phyloP scores from a whole-genome alignment of 2,888 invertebrate species.

The Cetonia aurata region DNA sequence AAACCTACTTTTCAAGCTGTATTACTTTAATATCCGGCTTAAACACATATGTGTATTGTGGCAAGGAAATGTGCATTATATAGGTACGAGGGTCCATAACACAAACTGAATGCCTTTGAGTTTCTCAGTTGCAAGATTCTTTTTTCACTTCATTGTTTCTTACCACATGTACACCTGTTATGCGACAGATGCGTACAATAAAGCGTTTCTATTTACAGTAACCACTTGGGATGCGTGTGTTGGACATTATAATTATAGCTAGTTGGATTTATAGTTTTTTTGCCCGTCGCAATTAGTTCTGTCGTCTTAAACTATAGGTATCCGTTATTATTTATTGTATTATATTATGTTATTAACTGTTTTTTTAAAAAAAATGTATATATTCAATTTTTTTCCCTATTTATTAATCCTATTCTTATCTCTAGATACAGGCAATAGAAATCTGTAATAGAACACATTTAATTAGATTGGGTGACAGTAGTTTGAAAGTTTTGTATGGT shows the following conservation, averaged over 20 bases:
- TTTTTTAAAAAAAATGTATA: not conserved
- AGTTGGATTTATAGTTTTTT: not conserved
- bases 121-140: not conserved
- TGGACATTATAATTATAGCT: not conserved
- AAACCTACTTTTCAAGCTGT: too few species aligned
- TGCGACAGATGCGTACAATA: conserved; percentile 13
- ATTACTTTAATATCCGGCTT: too few species aligned
- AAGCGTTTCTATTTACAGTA: conserved; percentile 13
- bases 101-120: not conserved
- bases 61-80: too few species aligned
- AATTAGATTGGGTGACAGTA: too few species aligned
- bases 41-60: too few species aligned
- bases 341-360: not conserved
- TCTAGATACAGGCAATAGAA: too few species aligned
- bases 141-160: conserved; percentile 16
- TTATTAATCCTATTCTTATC: not conserved
- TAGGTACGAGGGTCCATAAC: not conserved
- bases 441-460: too few species aligned
- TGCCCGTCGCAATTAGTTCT: not conserved
- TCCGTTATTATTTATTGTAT: not conserved
- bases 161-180: conserved; percentile 24
- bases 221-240: conserved; percentile 15
- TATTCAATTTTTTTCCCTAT: not conserved
- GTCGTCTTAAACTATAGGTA: not conserved
- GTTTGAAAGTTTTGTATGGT: too few species aligned